Evolutionary conservation across 2,888 invertebrate species (phyloP), one percentile per base, ranked within the genome.

Genomic region (Leptinotarsa haldemani): DNA sequence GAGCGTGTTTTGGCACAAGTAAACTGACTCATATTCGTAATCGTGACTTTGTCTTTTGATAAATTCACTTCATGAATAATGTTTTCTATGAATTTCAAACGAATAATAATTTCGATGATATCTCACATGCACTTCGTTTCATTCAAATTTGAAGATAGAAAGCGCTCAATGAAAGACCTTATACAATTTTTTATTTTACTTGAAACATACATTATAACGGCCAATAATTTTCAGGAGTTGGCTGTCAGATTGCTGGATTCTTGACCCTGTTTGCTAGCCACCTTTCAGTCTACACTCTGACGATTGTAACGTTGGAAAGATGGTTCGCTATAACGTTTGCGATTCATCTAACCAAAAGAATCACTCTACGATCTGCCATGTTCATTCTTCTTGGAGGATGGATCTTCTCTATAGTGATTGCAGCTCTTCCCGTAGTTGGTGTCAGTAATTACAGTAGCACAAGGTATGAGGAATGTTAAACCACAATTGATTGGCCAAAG

Each of bases 381-480:
- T 91, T 91, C 82, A 93, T 95, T 30, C 94, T 96, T 94, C 85
- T 92, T 0, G 89, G 89, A 0, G 96, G 96, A 0, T 96, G 96
- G 95, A 78, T 92, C 47, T 94, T 95, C 85, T 93, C 95, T 0
- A 87, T 94, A 20, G 76, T 92, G 0, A 92, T 96, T 90, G 96
- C 96, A 0, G 89, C 92, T 50, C 85, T 97, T 71, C 97, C 97
- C 0, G 87, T 97, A 15, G 88, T 94, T 67, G 96, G 96, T 0
- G 91, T 97, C 47, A 96, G 95, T 66, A 94, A 95, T 83, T 97
- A 97, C 85, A 94, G 95, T 15, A 95, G 94, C 64, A 97, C 97
- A 50, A 92, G 92, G 92, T 92, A 83, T 80, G 80, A 40, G 40
- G 40, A 40, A 40, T 64, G 46, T 58, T 46, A 22, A 22, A 22